phyloP scores from a whole-genome alignment of 2,797 vertebrate genomes.

The Leptodactylus fallax region DNA sequence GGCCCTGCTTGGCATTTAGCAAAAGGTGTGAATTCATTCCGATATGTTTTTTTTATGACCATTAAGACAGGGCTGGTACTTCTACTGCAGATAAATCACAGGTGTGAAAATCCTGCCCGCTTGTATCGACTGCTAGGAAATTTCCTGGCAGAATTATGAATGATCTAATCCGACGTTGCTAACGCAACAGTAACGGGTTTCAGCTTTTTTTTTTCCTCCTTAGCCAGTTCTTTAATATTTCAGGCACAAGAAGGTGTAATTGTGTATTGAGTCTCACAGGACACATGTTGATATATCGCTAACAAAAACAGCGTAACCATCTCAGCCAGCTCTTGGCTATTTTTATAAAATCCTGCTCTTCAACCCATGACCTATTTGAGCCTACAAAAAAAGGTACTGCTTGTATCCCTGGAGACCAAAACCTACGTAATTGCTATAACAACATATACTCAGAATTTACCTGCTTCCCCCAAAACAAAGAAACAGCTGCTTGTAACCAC shows the following conservation, averaged over 20 bases:
- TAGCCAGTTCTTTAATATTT: conserved; percentile 61
- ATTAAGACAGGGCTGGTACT: conserved; percentile 40
- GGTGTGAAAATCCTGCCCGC: conserved; percentile 46
- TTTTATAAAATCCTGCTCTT: conserved; percentile 27
- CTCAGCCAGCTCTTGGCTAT: neutral
- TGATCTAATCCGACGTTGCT: conserved; percentile 56
- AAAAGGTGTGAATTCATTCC: conserved; percentile 55
- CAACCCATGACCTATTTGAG: neutral
- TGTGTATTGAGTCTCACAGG: conserved; percentile 42
- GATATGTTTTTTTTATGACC: conserved; percentile 47
- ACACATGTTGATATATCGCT: conserved; percentile 43
- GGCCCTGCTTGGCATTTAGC: conserved; percentile 40
- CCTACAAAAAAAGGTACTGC: neutral
- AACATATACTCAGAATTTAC: conserved; percentile 8
- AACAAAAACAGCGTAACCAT: conserved; percentile 13
- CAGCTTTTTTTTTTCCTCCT: conserved; percentile 19
- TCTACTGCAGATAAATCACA: conserved; percentile 60
- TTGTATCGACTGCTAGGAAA: conserved; percentile 19
- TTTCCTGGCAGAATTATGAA: conserved; percentile 38
- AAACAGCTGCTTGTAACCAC: neutral
- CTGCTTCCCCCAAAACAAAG: conserved; percentile 1
- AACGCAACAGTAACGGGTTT: conserved; percentile 54
- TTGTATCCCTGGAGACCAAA: neutral
- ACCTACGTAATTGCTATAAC: neutral
- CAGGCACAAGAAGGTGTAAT: conserved; percentile 59